Conservation (phyloP, 2,888 invertebrate genomes). For the Agrotis clavis region DNA sequence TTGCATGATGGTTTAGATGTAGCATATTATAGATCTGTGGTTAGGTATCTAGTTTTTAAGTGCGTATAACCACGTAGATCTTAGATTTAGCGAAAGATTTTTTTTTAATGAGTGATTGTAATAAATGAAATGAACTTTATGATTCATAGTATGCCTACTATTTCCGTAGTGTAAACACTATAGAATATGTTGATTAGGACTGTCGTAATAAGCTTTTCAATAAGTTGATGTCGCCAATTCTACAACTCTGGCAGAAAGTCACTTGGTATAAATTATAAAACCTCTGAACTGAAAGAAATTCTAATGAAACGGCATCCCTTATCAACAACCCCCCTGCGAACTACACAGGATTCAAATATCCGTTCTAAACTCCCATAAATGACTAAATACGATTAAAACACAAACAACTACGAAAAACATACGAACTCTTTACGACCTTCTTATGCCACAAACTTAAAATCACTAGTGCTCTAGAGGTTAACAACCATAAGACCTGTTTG, state of each 20-base stretch:
- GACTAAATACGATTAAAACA: neutral
- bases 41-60: neutral
- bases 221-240: too few relatives aligned
- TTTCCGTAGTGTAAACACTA: too few relatives aligned
- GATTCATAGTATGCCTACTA: too few relatives aligned
- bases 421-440: constrained; percentile 1
- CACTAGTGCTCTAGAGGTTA: constrained; percentile 23
- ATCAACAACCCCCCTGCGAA: neutral
- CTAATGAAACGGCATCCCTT: neutral
- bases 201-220: too few relatives aligned
- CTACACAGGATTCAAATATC: neutral
- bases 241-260: too few relatives aligned
- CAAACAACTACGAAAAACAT: neutral
- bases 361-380: neutral
- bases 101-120: too few relatives aligned
- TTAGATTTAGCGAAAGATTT: too few relatives aligned
- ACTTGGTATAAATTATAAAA: too few relatives aligned
- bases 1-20: constrained; percentile 33
- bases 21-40: neutral
- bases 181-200: too few relatives aligned
- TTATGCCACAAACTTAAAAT: neutral
- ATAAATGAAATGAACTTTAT: neutral
- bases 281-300: neutral
- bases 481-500: constrained; percentile 32
- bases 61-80: neutral